Evolutionary conservation across 2,113 vertebrate species (phyloP).

Genomic region (Tyto alba): DNA sequence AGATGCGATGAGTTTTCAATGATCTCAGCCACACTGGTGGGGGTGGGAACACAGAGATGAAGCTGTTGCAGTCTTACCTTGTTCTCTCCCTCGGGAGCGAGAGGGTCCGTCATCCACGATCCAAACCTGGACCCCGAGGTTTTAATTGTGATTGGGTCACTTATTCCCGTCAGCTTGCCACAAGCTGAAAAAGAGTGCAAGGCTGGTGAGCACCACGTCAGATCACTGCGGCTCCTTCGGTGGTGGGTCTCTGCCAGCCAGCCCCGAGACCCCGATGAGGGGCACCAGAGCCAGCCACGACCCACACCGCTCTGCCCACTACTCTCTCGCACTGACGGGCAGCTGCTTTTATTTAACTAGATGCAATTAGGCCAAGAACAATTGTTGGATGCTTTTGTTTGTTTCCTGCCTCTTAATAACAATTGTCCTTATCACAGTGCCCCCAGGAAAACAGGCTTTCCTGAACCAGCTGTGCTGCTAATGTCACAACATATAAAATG

Average conservation of each 20-base stretch:
- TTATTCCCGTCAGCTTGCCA: slow-evolving; percentile 94
- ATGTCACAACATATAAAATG: background rate
- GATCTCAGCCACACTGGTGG: accelerated
- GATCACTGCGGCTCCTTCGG: background rate
- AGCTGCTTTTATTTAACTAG: background rate
- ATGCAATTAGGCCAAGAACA: background rate
- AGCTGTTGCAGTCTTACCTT: slow-evolving; percentile 73
- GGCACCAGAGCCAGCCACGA: background rate
- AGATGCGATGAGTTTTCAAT: background rate
- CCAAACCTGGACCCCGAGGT: slow-evolving; percentile 95
- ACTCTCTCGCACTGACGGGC: background rate
- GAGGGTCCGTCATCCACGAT: slow-evolving; percentile 97
- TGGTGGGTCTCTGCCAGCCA: background rate
- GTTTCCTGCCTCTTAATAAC: background rate
- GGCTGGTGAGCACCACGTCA: background rate
- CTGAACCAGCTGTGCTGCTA: background rate
- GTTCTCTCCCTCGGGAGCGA: slow-evolving; percentile 92
- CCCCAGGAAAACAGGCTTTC: background rate
- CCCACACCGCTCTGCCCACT: background rate
- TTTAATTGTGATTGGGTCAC: slow-evolving; percentile 94
- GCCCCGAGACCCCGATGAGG: accelerated
- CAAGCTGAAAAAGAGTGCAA: slow-evolving; percentile 83
- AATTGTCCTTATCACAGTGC: background rate
- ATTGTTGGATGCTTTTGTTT: background rate
- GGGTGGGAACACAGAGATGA: background rate